Percentiles rank a stretch among this genome's conserved stretches.
Conservation (phyloP, 2,888 invertebrate species). For the Catocala sponsa region DNA sequence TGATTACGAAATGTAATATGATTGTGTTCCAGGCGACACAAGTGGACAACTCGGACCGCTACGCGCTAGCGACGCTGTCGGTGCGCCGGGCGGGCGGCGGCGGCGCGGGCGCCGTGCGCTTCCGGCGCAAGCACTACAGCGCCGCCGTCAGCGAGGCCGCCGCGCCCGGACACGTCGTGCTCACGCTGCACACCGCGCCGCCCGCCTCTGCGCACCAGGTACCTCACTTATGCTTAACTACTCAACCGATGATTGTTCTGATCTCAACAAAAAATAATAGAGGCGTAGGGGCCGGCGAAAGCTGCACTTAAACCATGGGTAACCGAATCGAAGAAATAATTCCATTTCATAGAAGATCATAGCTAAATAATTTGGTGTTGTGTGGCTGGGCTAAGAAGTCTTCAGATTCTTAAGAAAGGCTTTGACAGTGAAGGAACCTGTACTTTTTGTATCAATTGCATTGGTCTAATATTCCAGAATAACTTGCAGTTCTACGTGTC, state of each 20-base stretch:
- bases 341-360: too few relatives aligned
- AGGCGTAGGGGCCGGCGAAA: too few relatives aligned
- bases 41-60: conserved; percentile 95
- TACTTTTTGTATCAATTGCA: neutral
- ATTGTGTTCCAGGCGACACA: conserved; percentile 89
- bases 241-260: too few relatives aligned
- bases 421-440: too few relatives aligned
- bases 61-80: conserved; percentile 94
- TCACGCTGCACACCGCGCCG: conserved; percentile 90
- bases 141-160: conserved; percentile 93
- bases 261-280: too few relatives aligned
- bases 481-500: conserved; percentile 92
- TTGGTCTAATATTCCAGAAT: conserved; percentile 72
- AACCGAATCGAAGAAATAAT: too few relatives aligned
- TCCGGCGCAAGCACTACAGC: conserved; percentile 91
- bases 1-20: too few relatives aligned
- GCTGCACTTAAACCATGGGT: too few relatives aligned
- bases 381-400: too few relatives aligned
- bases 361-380: too few relatives aligned
- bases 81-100: conserved; percentile 90
- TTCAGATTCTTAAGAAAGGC: too few relatives aligned
- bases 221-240: neutral
- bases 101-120: conserved; percentile 87
- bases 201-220: conserved; percentile 33
- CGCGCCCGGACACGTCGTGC: conserved; percentile 91